Evolutionary conservation across 1,140 invertebrate species (phyloP).

Genomic region (Coptotermes formosanus): DNA sequence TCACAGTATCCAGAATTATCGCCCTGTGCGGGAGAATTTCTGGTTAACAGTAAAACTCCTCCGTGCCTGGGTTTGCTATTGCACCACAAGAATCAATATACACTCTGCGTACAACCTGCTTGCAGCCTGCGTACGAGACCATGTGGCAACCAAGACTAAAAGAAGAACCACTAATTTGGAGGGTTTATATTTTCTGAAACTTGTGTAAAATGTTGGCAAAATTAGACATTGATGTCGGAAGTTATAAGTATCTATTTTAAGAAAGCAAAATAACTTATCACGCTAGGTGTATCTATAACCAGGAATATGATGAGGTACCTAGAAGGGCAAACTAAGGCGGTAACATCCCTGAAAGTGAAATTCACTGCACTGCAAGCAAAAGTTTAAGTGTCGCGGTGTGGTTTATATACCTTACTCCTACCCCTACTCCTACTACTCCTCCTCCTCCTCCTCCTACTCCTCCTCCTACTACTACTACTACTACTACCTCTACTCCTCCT

Average conservation of each 20-base stretch:
- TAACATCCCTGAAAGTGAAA: not conserved
- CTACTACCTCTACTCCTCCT: too few relatives aligned
- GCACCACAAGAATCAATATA: conserved; percentile 34
- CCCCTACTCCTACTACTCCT: too few relatives aligned
- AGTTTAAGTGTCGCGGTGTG: too few relatives aligned
- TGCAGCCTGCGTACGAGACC: not conserved
- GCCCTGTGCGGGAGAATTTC: conserved; percentile 20
- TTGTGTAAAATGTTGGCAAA: not conserved
- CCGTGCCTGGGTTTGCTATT: conserved; percentile 28
- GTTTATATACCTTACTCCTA: too few relatives aligned
- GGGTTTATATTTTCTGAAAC: conserved; percentile 7
- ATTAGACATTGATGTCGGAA: not conserved
- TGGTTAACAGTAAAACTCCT: conserved; percentile 24
- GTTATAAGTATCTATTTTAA: not conserved
- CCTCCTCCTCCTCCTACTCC: too few relatives aligned
- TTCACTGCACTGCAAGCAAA: not conserved
- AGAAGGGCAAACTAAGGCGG: not conserved
- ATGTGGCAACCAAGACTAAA: not conserved
- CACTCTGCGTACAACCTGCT: conserved; percentile 27
- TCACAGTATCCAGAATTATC: conserved; percentile 30
- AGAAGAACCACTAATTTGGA: not conserved
- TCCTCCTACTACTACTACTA: too few relatives aligned
- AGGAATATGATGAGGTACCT: too few relatives aligned
- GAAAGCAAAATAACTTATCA: conserved; percentile 3
- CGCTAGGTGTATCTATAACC: too few relatives aligned